These are phyloP conservation scores for Polydesmus complanatus DNA, from an alignment of 2,888 invertebrate species.

Conservation along the genomic window DNA sequence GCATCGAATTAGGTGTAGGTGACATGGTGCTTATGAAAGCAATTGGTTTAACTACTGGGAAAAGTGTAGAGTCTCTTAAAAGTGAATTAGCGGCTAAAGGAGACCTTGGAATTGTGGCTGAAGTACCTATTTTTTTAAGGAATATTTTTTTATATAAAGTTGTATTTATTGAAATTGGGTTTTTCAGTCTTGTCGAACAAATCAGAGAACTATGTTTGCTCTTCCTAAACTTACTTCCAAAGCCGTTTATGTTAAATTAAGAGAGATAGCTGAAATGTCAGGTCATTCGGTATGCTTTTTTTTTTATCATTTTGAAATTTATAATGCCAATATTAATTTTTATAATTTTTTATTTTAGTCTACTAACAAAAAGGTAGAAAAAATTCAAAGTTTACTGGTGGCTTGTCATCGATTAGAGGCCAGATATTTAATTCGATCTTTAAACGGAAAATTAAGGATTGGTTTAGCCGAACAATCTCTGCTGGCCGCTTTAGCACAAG, in stretches of 20 bases:
- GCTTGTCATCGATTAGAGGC: slow-evolving; percentile 81
- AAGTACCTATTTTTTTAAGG: slow-evolving; percentile 36
- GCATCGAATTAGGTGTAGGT: slow-evolving; percentile 79
- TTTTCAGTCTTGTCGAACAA: slow-evolving; percentile 33
- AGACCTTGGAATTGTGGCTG: slow-evolving; percentile 82
- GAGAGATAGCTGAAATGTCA: slow-evolving; percentile 71
- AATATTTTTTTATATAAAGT: too few species aligned
- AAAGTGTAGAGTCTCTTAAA: slow-evolving; percentile 68
- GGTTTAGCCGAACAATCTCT: slow-evolving; percentile 95
- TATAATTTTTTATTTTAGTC: slow-evolving; percentile 15
- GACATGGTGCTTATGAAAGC: slow-evolving; percentile 90
- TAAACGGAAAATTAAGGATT: slow-evolving; percentile 87
- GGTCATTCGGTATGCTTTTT: slow-evolving; percentile 48
- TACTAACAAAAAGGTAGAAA: slow-evolving; percentile 64
- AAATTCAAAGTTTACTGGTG: slow-evolving; percentile 81
- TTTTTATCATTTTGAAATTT: slow-evolving; percentile 24
- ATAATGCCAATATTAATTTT: neutral
- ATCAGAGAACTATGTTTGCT: slow-evolving; percentile 76
- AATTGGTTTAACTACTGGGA: slow-evolving; percentile 75
- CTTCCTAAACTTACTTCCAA: slow-evolving; percentile 61
- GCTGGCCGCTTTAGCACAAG: slow-evolving; percentile 74
- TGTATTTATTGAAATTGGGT: slow-evolving; percentile 3
- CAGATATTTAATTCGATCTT: slow-evolving; percentile 71
- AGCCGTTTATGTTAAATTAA: slow-evolving; percentile 65
- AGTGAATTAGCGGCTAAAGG: slow-evolving; percentile 55